phyloP scores from a whole-genome alignment of 2,113 vertebrate species.

The Crotalus tigris region DNA sequence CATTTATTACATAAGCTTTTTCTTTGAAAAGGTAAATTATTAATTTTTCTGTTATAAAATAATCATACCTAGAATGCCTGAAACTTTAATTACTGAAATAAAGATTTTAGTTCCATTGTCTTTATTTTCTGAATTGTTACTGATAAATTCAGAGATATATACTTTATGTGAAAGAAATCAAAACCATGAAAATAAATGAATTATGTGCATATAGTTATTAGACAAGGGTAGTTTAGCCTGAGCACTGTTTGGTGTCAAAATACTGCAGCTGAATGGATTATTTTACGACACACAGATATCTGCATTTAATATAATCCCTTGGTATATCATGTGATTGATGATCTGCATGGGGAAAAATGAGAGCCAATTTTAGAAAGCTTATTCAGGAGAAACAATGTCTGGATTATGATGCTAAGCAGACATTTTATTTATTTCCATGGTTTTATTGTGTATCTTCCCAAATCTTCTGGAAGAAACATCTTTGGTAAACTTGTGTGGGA shows the following conservation, averaged over 20 bases:
- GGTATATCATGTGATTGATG: slow-evolving; percentile 63
- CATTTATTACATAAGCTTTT: slow-evolving; percentile 14
- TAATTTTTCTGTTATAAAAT: slow-evolving; percentile 30
- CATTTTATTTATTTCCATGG: not conserved
- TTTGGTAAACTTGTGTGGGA: not conserved
- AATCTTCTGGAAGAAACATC: not conserved
- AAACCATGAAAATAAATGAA: slow-evolving; percentile 50
- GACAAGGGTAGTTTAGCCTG: slow-evolving; percentile 66
- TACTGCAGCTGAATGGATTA: slow-evolving; percentile 62
- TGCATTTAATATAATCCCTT: slow-evolving; percentile 66
- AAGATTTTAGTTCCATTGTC: slow-evolving; percentile 22
- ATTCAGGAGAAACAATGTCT: slow-evolving; percentile 49
- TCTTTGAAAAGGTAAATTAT: slow-evolving; percentile 28
- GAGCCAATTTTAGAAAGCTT: slow-evolving; percentile 49
- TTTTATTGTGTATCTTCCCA: slow-evolving; percentile 33
- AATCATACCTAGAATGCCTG: slow-evolving; percentile 25
- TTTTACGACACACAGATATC: slow-evolving; percentile 68
- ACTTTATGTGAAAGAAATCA: slow-evolving; percentile 44
- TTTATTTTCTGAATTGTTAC: slow-evolving; percentile 34
- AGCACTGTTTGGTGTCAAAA: slow-evolving; percentile 62
- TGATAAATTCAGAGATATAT: slow-evolving; percentile 7
- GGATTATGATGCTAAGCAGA: not conserved
- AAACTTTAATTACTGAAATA: slow-evolving; percentile 22
- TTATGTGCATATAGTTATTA: slow-evolving; percentile 59
- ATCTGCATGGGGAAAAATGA: slow-evolving; percentile 59